Evolutionary conservation across 2,888 invertebrate genomes (phyloP), one percentile per base, ranked within the genome.

Genomic region (Podotricha telesiphe): DNA sequence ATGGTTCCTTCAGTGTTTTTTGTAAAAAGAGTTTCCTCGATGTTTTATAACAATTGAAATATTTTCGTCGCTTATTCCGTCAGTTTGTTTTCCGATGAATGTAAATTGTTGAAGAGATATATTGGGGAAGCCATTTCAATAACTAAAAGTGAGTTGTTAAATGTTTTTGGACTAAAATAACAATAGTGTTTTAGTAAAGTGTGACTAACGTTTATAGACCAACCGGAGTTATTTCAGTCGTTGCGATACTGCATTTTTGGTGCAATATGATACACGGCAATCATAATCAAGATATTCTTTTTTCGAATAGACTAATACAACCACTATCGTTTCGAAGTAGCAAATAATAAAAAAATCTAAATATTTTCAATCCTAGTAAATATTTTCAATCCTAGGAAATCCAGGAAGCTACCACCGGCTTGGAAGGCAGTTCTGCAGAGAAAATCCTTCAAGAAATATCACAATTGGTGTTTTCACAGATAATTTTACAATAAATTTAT

Each of bases 71-170:
- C 15, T 62, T 62, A 48, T 37, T 20, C 37, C 13, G 50, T 50
- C 48, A 50, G 20, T 47, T n/a, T 62, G 19, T 37, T 50, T 37
- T 37, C 37, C 62, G 62, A 48, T 50, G 37, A 50, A 62, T 62
- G 47, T 19, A 62, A 62, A 37, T 37, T 48, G 48, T 37, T 19
- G 13, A 5, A 45, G 19, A 45, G 17, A 48, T 19, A 62, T 48
- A 48, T 48, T 37, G 48, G 28, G 47, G 15, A 28, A 62, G 34
- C 34, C 0, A 22, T 48, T 62, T 15, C 48, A 48, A 28, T 48
- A 8, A 15, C 3, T 37, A 11, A 22, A 45, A 45, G 45, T 22
- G 22, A 15, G 10, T 5, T 10, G n/a, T 45, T 22, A 4, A 28
- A 19, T 4, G 8, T 22, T 58, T 42, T 20, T 8, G n/a, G 15